Evolutionary conservation across 2,113 vertebrate genomes (phyloP), one percentile per base, ranked within the genome.

Genomic region (Micromys minutus): DNA sequence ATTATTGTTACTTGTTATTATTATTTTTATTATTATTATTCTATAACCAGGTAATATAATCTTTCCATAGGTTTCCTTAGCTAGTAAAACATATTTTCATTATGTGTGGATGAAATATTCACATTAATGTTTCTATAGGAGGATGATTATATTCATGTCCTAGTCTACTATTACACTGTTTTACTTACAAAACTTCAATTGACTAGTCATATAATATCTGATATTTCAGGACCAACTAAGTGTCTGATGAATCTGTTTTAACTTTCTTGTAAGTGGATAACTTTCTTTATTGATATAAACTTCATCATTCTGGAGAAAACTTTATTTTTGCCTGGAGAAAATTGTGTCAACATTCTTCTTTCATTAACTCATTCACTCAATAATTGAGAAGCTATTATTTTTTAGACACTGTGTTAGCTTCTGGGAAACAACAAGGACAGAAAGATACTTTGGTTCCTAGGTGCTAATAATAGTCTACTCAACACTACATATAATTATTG

Each of bases 301-400:
- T 45, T n/a, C 12, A 61, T 94, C 26, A 74, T 72, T 93, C 36
- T 47, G 89, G 42, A 79, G 21, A 94, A 21, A 94, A 15, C 19
- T 93, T 81, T 45, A 87, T 91, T 89, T 95, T 97, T 47, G 81
- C 42, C 21, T 31, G 47, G 29, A 84, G 57, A 86, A 77, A 9
- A 4, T 89, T 91, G 8, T 93, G 94, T 94, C 74, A 81, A 50
- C 81, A 77, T 34, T n/a, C 9, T 42, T 42, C 5, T 39, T 93
- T 92, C 4, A 22, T 96, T 96, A 13, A 76, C 22, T 45, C 19
- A 93, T 86, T 89, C 42, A 79, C 63, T 55, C 63, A 57, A 50
- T 96, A 91, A 95, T 89, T 94, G 85, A 91, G 67, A 89, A 87
- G 2, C 42, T 91, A 71, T 95, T 94, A 79, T 42, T 29, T 88